A percentile compares a stretch with the other conserved stretches of the same genome.
Evolutionary conservation across 2,888 invertebrate genomes (phyloP).

Genomic region (Lycia hirtaria): DNA sequence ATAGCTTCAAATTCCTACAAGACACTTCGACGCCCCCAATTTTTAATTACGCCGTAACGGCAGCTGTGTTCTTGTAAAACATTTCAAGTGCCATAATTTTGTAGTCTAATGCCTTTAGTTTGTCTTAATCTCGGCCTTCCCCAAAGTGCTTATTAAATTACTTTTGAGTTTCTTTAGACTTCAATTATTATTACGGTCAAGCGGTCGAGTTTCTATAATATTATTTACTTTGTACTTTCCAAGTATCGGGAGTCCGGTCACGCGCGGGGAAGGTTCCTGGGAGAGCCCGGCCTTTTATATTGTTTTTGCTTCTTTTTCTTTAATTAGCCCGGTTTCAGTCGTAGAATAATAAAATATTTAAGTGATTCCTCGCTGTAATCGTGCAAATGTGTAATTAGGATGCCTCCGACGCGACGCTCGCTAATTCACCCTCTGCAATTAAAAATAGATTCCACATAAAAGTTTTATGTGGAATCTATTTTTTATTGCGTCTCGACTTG

Average conservation of each 20-base stretch:
- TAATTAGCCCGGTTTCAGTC: constrained; percentile 60
- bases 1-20: background rate
- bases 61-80: constrained; percentile 14
- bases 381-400: constrained; percentile 37
- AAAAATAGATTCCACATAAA: too few relatives aligned
- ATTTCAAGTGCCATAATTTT: constrained; percentile 23
- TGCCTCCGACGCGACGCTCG: constrained; percentile 6
- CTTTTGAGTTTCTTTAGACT: constrained; percentile 22
- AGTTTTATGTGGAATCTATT: constrained; percentile 13
- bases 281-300: constrained; percentile 57
- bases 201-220: constrained; percentile 43
- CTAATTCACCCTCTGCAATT: constrained; percentile 15
- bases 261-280: constrained; percentile 55
- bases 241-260: constrained; percentile 56
- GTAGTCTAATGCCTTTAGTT: constrained; percentile 18
- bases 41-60: constrained; percentile 5
- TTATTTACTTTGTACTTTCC: constrained; percentile 50
- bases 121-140: constrained; percentile 21
- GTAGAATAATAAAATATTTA: constrained; percentile 57
- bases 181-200: constrained; percentile 46
- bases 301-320: constrained; percentile 62
- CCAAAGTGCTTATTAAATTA: constrained; percentile 25
- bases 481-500: too few relatives aligned
- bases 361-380: constrained; percentile 41
- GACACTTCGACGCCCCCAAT: constrained; percentile 5